These are phyloP conservation scores for Idaea dimidiata DNA, from an alignment of 2,888 invertebrate genomes.

Conservation along the genomic window DNA sequence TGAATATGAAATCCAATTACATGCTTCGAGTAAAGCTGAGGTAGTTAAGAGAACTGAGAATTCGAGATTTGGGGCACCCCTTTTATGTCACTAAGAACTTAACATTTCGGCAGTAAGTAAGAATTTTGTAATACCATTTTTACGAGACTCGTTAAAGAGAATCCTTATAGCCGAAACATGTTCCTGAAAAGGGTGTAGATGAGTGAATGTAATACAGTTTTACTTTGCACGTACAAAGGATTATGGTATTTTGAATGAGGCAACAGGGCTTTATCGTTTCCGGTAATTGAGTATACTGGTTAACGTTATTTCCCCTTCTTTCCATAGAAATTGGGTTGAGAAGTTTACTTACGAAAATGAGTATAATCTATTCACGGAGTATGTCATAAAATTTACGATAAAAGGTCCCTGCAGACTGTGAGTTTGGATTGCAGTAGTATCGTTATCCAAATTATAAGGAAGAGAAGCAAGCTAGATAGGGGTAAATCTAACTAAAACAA, in stretches of 20 bases:
- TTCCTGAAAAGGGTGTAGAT: slow-evolving; percentile 1
- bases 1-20: slow-evolving; percentile 30
- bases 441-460: no score
- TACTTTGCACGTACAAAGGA: neutral
- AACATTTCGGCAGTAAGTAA: neutral
- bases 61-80: neutral
- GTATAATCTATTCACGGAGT: neutral
- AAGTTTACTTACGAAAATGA: neutral
- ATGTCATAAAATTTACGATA: neutral
- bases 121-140: neutral
- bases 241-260: neutral
- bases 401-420: neutral
- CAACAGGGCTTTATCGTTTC: neutral
- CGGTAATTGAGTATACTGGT: neutral
- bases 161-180: neutral
- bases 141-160: neutral
- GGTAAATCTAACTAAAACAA: no score
- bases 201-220: neutral
- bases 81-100: neutral
- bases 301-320: neutral
- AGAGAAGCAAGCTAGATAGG: no score
- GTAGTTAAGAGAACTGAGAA: slow-evolving; percentile 1
- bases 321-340: neutral
- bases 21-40: slow-evolving; percentile 4
- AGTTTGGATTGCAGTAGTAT: no score